These are phyloP conservation scores for Rhineura floridana DNA, from an alignment of 2,113 vertebrate genomes.

Conservation along the genomic window DNA sequence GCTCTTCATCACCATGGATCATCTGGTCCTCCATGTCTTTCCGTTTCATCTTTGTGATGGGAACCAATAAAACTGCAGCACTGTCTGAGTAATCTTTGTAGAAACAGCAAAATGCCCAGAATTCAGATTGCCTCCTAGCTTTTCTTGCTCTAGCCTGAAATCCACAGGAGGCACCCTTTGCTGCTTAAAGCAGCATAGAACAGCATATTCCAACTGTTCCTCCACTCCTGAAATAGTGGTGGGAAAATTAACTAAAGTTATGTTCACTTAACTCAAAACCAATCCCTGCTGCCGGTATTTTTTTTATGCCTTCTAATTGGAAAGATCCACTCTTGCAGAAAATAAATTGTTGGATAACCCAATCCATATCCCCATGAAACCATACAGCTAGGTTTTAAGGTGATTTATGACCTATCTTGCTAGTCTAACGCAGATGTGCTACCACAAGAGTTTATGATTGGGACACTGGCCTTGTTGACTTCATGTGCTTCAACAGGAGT, in stretches of 20 bases:
- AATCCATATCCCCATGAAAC: neutral
- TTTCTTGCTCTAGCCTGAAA: neutral
- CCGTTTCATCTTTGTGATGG: neutral
- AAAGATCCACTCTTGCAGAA: neutral
- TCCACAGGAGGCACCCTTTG: neutral
- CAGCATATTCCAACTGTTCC: neutral
- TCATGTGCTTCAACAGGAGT: neutral
- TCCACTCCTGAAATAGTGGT: neutral
- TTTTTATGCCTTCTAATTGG: neutral
- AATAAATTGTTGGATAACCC: neutral
- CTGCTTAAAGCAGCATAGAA: neutral
- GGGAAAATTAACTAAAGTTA: neutral
- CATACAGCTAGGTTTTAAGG: neutral
- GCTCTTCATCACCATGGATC: neutral
- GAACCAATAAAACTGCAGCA: neutral
- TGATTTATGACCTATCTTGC: neutral
- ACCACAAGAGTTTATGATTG: neutral
- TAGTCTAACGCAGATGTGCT: neutral
- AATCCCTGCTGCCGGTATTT: neutral
- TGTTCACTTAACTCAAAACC: neutral
- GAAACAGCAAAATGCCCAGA: neutral
- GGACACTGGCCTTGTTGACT: neutral
- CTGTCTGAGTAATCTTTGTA: neutral
- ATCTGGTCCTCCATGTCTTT: neutral
- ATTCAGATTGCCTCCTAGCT: neutral